Percentiles rank a stretch among this genome's conserved stretches.
These are phyloP conservation scores for Pristionchus mayeri DNA, from an alignment of 2,888 invertebrate species.

Conservation along the genomic window DNA sequence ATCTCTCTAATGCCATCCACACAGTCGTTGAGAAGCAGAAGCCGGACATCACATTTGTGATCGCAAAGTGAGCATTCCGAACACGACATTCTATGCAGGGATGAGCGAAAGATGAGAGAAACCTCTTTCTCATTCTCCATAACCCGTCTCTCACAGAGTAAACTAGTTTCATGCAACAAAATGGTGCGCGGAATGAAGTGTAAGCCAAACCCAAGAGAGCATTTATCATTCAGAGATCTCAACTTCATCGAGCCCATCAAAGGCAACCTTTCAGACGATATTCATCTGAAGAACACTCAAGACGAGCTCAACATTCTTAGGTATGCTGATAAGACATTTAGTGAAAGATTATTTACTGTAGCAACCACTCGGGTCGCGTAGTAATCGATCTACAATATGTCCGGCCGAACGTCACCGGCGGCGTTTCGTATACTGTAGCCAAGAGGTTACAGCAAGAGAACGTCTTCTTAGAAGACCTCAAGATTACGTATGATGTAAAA, in stretches of 20 bases:
- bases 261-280: neutral
- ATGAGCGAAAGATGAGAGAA: too few relatives aligned
- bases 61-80: conserved; percentile 11
- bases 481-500: conserved; percentile 22
- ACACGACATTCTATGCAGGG: too few relatives aligned
- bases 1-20: conserved; percentile 25
- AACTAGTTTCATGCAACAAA: neutral
- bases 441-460: conserved; percentile 9
- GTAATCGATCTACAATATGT: conserved; percentile 43
- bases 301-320: neutral
- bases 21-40: conserved; percentile 38
- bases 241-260: neutral
- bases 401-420: conserved; percentile 35
- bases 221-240: conserved; percentile 26
- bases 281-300: conserved; percentile 5
- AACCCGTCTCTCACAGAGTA: neutral
- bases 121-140: too few relatives aligned
- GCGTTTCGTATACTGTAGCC: conserved; percentile 22
- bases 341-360: neutral
- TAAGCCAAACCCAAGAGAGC: neutral
- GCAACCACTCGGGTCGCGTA: conserved; percentile 25
- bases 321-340: neutral
- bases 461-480: conserved; percentile 12
- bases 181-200: neutral
- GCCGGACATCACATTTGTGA: conserved; percentile 26